These are phyloP conservation scores for Drosophila arawakana DNA, from an alignment of 1,140 invertebrate genomes.

Conservation along the genomic window DNA sequence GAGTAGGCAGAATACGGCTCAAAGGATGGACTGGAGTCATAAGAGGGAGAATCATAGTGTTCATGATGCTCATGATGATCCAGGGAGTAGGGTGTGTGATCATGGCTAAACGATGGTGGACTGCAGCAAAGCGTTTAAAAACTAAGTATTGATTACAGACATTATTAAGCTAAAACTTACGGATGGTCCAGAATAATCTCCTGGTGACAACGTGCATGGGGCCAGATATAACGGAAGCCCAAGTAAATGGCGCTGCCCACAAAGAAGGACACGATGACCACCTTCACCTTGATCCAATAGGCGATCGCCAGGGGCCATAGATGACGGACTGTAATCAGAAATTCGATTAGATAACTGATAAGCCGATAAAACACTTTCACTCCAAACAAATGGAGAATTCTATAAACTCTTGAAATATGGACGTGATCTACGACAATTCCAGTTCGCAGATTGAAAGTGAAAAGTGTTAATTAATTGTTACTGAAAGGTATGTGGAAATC, in stretches of 20 bases:
- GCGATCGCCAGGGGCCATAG: slow-evolving; percentile 77
- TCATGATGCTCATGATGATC: slow-evolving; percentile 57
- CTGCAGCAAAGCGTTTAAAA: slow-evolving; percentile 24
- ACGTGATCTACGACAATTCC: slow-evolving; percentile 58
- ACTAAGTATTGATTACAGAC: neutral
- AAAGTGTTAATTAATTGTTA: slow-evolving; percentile 77
- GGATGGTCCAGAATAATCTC: slow-evolving; percentile 75
- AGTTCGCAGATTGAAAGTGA: slow-evolving; percentile 75
- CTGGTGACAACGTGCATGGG: slow-evolving; percentile 60
- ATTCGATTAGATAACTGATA: slow-evolving; percentile 52
- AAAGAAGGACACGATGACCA: slow-evolving; percentile 79
- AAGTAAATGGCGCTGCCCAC: slow-evolving; percentile 75
- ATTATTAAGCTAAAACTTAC: slow-evolving; percentile 30
- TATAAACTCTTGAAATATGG: slow-evolving; percentile 8
- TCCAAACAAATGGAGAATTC: slow-evolving; percentile 35
- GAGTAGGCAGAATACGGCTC: slow-evolving; percentile 78
- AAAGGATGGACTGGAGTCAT: slow-evolving; percentile 60
- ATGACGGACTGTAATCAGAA: slow-evolving; percentile 53
- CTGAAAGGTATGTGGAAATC: slow-evolving; percentile 32
- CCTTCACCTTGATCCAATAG: slow-evolving; percentile 83
- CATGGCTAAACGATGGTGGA: slow-evolving; percentile 63
- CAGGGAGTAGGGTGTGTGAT: slow-evolving; percentile 78
- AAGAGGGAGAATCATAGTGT: slow-evolving; percentile 61
- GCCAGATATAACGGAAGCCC: slow-evolving; percentile 69
- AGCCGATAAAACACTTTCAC: slow-evolving; percentile 48